phyloP scores from a whole-genome alignment of 2,113 vertebrate genomes.

The Urocolius indicus region DNA sequence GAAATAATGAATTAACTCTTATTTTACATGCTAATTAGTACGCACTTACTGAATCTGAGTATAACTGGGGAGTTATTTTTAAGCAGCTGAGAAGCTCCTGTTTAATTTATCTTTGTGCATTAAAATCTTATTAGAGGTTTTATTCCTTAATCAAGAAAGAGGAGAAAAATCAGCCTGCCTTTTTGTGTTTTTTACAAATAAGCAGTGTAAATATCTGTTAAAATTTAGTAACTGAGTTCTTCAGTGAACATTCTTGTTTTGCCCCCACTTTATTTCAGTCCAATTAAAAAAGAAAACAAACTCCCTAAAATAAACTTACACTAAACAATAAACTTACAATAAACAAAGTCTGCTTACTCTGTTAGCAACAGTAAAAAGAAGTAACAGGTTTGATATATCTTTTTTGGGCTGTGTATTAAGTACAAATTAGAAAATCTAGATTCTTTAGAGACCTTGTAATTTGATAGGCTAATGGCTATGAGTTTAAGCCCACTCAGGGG shows the following conservation, averaged over 20 bases:
- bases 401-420: neutral
- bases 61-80: neutral
- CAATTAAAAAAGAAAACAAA: neutral
- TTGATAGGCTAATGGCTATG: neutral
- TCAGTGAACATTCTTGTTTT: neutral
- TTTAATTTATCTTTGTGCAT: neutral
- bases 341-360: neutral
- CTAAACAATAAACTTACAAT: too few species aligned
- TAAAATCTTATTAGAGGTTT: neutral
- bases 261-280: neutral
- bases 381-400: neutral
- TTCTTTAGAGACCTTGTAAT: neutral
- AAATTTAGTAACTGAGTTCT: neutral
- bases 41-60: neutral
- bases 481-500: neutral
- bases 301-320: neutral
- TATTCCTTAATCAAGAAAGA: neutral
- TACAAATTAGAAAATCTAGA: neutral
- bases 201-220: neutral
- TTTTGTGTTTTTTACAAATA: neutral
- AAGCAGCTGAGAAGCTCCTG: neutral
- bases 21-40: neutral
- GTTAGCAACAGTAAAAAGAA: neutral
- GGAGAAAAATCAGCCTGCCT: neutral
- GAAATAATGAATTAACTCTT: neutral